Percentiles rank a stretch among this genome's conserved stretches.
phyloP scores from a whole-genome alignment of 2,797 vertebrate genomes.

The Trichosurus vulpecula region DNA sequence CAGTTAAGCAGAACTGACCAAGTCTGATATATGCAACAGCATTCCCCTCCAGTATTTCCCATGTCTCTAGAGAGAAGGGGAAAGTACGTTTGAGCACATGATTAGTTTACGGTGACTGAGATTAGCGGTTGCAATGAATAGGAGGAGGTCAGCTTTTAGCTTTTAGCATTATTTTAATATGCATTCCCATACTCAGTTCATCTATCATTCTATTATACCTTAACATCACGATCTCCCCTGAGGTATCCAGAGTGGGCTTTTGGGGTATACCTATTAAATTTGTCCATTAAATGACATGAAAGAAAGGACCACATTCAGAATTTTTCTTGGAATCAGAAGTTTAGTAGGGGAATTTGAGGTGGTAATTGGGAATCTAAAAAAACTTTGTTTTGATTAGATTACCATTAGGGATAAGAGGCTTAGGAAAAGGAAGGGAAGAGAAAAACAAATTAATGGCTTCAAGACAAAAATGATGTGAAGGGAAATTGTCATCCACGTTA shows the following conservation, averaged over 20 bases:
- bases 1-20: neutral
- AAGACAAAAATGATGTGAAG: constrained; percentile 45
- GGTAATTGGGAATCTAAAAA: neutral
- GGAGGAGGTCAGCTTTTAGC: neutral
- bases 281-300: constrained; percentile 5
- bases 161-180: constrained; percentile 16
- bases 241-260: neutral
- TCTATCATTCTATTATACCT: neutral
- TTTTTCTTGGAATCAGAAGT: neutral
- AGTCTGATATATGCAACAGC: neutral
- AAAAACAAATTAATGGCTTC: constrained; percentile 1
- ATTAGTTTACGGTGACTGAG: neutral
- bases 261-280: neutral
- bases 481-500: neutral
- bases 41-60: neutral
- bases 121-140: neutral
- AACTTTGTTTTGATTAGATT: neutral
- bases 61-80: neutral
- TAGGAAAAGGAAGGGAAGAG: neutral
- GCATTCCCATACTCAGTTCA: neutral
- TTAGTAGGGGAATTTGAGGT: neutral
- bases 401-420: neutral
- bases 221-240: neutral
- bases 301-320: constrained; percentile 17
- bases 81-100: neutral